These are phyloP conservation scores for Andrena haemorrhoa DNA, from an alignment of 2,888 invertebrate species.

Conservation along the genomic window DNA sequence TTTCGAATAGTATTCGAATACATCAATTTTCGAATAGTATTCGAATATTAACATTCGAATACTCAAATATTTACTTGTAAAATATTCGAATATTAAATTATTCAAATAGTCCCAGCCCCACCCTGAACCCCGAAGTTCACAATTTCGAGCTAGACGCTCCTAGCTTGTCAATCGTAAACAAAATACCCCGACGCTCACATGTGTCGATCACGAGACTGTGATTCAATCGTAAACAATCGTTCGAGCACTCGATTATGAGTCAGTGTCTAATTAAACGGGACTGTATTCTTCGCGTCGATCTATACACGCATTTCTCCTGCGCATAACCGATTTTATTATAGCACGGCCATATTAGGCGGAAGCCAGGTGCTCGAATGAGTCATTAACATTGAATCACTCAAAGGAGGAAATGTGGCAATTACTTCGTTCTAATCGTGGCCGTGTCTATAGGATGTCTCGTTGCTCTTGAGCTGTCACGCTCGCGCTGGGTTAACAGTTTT, in stretches of 20 bases:
- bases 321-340: neutral
- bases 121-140: no score
- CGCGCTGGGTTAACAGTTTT: no score
- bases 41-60: no score
- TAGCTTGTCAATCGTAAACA: slow-evolving; percentile 14
- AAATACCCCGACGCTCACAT: neutral
- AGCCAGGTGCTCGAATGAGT: neutral
- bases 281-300: neutral
- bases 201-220: slow-evolving; percentile 32
- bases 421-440: neutral
- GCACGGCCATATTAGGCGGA: neutral
- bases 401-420: neutral
- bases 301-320: neutral
- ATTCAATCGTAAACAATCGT: slow-evolving; percentile 40
- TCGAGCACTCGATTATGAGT: slow-evolving; percentile 33
- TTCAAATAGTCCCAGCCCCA: no score
- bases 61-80: no score
- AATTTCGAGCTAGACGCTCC: neutral
- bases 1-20: no score
- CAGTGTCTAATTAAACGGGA: slow-evolving; percentile 28
- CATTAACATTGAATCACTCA: neutral
- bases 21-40: no score
- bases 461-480: no score
- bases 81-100: no score
- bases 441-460: no score